These are phyloP conservation scores for Noctua janthe DNA, from an alignment of 2,888 invertebrate genomes.

Conservation along the genomic window DNA sequence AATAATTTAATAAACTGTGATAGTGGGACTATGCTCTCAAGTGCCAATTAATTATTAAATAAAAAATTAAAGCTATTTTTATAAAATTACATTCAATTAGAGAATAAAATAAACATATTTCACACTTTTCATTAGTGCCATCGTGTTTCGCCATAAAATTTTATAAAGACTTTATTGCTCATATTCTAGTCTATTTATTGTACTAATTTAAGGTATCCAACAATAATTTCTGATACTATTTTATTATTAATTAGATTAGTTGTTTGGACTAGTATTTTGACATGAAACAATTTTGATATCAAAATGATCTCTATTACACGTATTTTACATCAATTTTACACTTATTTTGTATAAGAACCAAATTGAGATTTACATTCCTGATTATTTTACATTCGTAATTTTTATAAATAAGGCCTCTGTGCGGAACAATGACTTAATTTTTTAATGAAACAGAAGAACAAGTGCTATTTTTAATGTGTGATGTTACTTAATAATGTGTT, in stretches of 20 bases:
- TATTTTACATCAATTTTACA: conserved; percentile 68
- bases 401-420: conserved; percentile 56
- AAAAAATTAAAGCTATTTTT: conserved; percentile 63
- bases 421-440: conserved; percentile 57
- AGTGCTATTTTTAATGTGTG: conserved; percentile 74
- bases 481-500: conserved; percentile 73
- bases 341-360: conserved; percentile 69
- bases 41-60: conserved; percentile 78
- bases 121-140: conserved; percentile 80
- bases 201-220: conserved; percentile 66
- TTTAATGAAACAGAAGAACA: conserved; percentile 50
- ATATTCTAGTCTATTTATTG: conserved; percentile 89
- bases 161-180: conserved; percentile 87
- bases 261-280: conserved; percentile 62
- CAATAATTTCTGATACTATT: conserved; percentile 61
- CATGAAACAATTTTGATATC: conserved; percentile 56
- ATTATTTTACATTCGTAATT: conserved; percentile 69
- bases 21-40: conserved; percentile 80
- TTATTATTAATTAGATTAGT: conserved; percentile 61
- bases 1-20: conserved; percentile 85
- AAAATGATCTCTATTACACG: conserved; percentile 76
- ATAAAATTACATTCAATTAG: conserved; percentile 60
- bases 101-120: conserved; percentile 60
- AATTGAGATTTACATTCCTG: conserved; percentile 81
- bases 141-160: conserved; percentile 83